Base-by-base conservation (phyloP, 2,113 vertebrate genomes). In the Globicephala melas region DNA sequence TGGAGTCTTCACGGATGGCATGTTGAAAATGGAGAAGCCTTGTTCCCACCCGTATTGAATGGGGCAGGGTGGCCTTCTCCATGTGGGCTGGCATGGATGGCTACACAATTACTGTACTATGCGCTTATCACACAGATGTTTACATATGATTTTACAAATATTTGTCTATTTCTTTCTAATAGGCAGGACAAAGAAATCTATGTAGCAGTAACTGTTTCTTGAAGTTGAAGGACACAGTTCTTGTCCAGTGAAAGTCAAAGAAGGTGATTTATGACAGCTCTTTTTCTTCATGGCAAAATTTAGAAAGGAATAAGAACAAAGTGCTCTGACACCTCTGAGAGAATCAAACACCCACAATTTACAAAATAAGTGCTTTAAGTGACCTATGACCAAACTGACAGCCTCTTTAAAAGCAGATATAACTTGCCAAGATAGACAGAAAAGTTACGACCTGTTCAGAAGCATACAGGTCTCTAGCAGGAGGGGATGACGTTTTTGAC, bases 271-370 rank as follows among this genome's bases (percentile, higher is more conserved):
- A 84, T 90, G 91, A 94, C 80, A 93, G 70, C 68, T 94, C 47
- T 93, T 95, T 84, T 74, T 85, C 79, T 89, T 80, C 31, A 55
- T 14, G 76, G 62, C 41, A 95, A 97, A 96, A 83, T 94, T 96
- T 94, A 93, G 58, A 96, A 95, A 97, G 76, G 60, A 96, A 86
- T 38, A 90, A 91, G 92, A 97, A 94, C 60, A 91, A 94, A 97
- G 76, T 67, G 18, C 47, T 86, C 71, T 96, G 83, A 94, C 41
- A 93, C 58, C 62, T 95, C 47, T 85, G 73, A 95, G 80, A 84
- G 84, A 94, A 92, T 95, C 81, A 97, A 97, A 89, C 65, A 90
- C 81, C 65, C 15, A 2, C 44, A 86, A 92, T 90, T 94, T 95
- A 92, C 60, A 95, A 96, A 97, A 96, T 96, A 96, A 96, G 55